phyloP scores from a whole-genome alignment of 2,797 vertebrate species.

The Tenualosa thibaudeaui region DNA sequence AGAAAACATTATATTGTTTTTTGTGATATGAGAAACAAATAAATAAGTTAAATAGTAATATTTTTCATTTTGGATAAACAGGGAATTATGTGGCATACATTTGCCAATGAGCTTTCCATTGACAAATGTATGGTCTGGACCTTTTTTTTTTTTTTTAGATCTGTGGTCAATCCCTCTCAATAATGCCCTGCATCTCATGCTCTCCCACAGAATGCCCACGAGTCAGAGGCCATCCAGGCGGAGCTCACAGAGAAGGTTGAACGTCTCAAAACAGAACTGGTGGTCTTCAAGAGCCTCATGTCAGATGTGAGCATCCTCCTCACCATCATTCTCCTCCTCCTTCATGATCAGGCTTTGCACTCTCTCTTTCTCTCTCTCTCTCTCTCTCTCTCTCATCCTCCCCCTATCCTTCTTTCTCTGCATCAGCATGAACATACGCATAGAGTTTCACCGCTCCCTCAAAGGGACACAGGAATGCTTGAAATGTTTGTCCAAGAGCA shows the following conservation, averaged over 20 bases:
- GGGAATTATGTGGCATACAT: too few relatives aligned
- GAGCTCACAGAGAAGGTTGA: conserved; percentile 93
- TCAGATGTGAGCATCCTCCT: conserved; percentile 85
- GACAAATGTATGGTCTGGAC: neutral
- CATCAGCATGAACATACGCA: neutral
- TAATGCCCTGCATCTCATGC: neutral
- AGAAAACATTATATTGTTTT: too few relatives aligned
- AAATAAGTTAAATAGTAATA: too few relatives aligned
- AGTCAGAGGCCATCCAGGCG: conserved; percentile 85
- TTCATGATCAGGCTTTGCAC: neutral
- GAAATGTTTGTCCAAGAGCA: conserved; percentile 22
- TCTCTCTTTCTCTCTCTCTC: neutral
- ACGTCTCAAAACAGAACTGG: conserved; percentile 90
- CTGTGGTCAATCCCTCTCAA: neutral
- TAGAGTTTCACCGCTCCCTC: neutral
- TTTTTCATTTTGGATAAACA: too few relatives aligned
- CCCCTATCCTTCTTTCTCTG: neutral
- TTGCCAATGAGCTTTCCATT: neutral
- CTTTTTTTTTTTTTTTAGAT: neutral
- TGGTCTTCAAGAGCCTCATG: conserved; percentile 98
- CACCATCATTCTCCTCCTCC: neutral
- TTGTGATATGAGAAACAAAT: too few relatives aligned
- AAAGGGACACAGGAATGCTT: conserved; percentile 17
- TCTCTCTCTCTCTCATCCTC: neutral
- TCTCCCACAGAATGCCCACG: conserved; percentile 79